Evolutionary conservation across 2,888 invertebrate species (phyloP).

Genomic region (Sussaba pulchella): DNA sequence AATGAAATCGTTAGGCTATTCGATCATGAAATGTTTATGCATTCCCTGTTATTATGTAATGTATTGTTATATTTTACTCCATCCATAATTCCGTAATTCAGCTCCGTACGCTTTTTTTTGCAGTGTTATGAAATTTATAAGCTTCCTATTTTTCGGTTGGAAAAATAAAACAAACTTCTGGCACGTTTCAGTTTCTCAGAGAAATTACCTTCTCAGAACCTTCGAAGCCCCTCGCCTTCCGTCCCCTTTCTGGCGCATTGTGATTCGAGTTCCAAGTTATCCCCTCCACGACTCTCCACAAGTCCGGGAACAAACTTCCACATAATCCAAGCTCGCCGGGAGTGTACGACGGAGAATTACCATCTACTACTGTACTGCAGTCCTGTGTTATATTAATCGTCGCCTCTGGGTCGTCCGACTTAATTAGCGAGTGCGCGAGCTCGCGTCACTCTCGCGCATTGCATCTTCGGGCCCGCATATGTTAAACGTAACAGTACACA

Average conservation of each 20-base stretch:
- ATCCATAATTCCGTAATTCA: too few relatives aligned
- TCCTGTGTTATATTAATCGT: constrained; percentile 57
- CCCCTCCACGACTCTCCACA: background rate
- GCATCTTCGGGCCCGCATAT: constrained; percentile 33
- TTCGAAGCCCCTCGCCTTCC: background rate
- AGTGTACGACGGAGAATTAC: background rate
- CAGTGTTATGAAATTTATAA: too few relatives aligned
- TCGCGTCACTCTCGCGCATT: constrained; percentile 32
- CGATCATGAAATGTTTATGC: too few relatives aligned
- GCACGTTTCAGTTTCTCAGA: background rate
- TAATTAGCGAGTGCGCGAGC: constrained; percentile 41
- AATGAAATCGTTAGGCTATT: too few relatives aligned
- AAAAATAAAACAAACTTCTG: background rate
- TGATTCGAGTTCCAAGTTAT: background rate
- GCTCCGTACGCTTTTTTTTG: too few relatives aligned
- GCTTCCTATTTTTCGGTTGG: background rate
- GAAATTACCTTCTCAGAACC: background rate
- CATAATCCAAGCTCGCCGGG: background rate
- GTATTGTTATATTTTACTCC: too few relatives aligned
- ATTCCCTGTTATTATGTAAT: too few relatives aligned
- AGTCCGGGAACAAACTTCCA: background rate
- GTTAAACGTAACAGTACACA: constrained; percentile 28
- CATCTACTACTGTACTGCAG: background rate
- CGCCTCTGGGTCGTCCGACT: constrained; percentile 44
- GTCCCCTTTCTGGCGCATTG: background rate